These are phyloP conservation scores for Eupristina koningsbergeri DNA, from an alignment of 1,140 invertebrate species.

Conservation along the genomic window DNA sequence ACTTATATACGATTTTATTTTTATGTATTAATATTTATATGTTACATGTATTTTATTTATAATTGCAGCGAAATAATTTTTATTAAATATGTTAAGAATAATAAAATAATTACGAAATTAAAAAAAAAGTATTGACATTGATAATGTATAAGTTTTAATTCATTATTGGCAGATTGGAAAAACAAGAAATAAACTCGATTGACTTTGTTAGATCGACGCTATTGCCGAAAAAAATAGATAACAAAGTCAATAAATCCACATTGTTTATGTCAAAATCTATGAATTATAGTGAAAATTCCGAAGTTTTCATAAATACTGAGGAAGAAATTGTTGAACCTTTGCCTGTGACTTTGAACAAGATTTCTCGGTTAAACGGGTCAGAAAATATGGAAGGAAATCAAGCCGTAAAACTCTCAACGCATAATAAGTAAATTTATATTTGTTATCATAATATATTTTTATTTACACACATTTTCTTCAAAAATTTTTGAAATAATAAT, in stretches of 20 bases:
- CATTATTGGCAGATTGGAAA: conserved; percentile 4
- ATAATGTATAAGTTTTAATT: neutral
- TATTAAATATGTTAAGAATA: too few relatives aligned
- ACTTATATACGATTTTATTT: too few relatives aligned
- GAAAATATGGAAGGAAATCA: neutral
- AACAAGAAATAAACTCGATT: conserved; percentile 7
- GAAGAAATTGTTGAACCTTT: conserved; percentile 51
- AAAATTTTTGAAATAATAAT: too few relatives aligned
- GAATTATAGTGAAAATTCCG: neutral
- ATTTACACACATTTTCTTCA: too few relatives aligned
- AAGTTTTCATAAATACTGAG: neutral
- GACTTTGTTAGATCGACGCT: neutral
- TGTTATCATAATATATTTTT: too few relatives aligned
- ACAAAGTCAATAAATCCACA: conserved; percentile 12
- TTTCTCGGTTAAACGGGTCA: conserved; percentile 30
- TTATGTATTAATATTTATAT: too few relatives aligned
- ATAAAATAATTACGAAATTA: too few relatives aligned
- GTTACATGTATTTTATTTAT: too few relatives aligned
- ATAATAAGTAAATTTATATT: conserved; percentile 3
- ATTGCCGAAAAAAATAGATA: neutral
- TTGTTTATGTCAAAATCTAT: neutral
- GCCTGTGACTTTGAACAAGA: conserved; percentile 49
- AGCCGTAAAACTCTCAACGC: neutral
- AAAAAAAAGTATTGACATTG: neutral
- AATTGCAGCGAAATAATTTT: too few relatives aligned